A percentile compares a stretch with the other conserved stretches of the same genome.
phyloP scores from a whole-genome alignment of 2,113 vertebrate species.

The Scatophagus argus region DNA sequence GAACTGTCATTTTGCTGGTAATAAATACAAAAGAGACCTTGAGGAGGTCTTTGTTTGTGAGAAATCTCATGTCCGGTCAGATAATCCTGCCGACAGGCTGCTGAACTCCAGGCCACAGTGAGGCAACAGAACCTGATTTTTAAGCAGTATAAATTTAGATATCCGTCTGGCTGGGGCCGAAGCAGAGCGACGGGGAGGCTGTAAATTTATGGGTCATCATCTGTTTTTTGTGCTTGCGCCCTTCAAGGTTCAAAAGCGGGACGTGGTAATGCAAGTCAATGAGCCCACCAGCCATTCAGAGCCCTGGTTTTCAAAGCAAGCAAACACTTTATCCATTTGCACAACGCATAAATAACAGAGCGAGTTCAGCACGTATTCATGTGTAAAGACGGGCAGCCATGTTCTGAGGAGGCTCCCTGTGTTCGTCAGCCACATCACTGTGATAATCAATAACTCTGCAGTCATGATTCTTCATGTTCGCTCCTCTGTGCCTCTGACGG shows the following conservation, averaged over 20 bases:
- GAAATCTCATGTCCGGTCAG: neutral
- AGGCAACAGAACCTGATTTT: neutral
- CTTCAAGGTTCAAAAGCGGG: slow-evolving; percentile 63
- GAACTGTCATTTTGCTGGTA: neutral
- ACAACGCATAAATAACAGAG: neutral
- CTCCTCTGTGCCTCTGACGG: neutral
- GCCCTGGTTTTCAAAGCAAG: slow-evolving; percentile 14
- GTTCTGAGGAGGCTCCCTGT: no score
- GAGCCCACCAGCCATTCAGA: slow-evolving; percentile 42
- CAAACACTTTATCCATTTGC: slow-evolving; percentile 18
- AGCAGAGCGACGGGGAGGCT: slow-evolving; percentile 33
- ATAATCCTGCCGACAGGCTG: slow-evolving; percentile 2
- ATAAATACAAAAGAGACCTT: slow-evolving; percentile 8
- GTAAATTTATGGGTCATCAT: slow-evolving; percentile 60
- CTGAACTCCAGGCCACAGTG: slow-evolving; percentile 15
- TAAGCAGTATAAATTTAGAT: slow-evolving; percentile 50
- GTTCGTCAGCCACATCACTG: neutral
- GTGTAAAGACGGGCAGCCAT: neutral
- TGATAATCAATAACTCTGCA: neutral
- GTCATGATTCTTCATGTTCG: neutral
- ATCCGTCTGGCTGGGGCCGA: slow-evolving; percentile 26
- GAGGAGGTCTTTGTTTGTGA: neutral
- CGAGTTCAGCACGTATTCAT: neutral
- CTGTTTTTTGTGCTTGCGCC: slow-evolving; percentile 50
- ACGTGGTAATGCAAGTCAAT: slow-evolving; percentile 55